Conservation (phyloP, 2,888 invertebrate genomes). For the Smittia sp. region DNA sequence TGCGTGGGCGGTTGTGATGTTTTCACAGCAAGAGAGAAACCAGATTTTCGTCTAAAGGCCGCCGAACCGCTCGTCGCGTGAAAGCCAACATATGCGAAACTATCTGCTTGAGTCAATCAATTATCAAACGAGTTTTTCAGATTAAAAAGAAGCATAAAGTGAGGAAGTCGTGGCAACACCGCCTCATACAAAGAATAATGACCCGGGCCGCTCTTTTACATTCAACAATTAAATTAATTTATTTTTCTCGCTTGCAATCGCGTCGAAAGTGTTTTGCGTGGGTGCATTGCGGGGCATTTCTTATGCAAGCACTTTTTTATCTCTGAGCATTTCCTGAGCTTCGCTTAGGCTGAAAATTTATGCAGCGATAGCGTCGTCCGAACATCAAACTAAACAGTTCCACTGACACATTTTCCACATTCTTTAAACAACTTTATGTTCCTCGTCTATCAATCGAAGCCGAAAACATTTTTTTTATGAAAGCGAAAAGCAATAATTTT, state of each 20-base stretch:
- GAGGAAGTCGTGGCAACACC: too few relatives aligned
- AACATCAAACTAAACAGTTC: background rate
- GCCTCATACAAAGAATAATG: background rate
- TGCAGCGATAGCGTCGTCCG: background rate
- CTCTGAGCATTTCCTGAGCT: background rate
- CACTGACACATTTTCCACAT: slow-evolving; percentile 7
- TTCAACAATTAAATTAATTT: too few relatives aligned
- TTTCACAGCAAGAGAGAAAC: background rate
- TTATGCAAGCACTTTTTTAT: background rate
- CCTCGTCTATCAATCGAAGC: background rate
- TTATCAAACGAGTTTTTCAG: background rate
- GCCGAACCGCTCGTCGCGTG: background rate
- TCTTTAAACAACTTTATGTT: background rate
- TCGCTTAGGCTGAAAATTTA: background rate
- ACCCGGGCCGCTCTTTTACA: too few relatives aligned
- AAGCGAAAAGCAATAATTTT: background rate
- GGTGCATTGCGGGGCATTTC: background rate
- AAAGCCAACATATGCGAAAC: background rate
- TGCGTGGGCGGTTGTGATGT: background rate
- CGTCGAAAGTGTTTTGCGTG: too few relatives aligned
- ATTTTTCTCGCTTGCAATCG: too few relatives aligned
- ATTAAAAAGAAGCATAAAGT: too few relatives aligned
- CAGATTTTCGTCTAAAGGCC: background rate
- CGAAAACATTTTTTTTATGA: background rate
- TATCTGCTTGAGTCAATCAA: background rate